A percentile compares a stretch with the other conserved stretches of the same genome.
Conservation (phyloP, 2,797 vertebrate genomes). For the Sebastes paucispinis region DNA sequence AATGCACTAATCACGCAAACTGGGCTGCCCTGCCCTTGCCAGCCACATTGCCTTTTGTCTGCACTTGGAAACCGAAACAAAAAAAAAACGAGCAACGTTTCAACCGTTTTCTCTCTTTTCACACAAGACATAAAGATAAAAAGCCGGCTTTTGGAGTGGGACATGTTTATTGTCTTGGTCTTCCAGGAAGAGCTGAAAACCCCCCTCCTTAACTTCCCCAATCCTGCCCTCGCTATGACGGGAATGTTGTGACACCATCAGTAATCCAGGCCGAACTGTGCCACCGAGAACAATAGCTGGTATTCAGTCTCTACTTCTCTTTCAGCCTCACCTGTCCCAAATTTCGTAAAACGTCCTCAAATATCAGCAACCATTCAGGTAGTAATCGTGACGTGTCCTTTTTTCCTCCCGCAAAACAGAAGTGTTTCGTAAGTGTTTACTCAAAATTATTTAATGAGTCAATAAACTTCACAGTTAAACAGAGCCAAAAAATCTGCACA, state of each 20-base stretch:
- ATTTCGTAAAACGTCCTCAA: not conserved
- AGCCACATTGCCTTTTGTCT: slow-evolving; percentile 57
- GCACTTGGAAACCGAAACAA: slow-evolving; percentile 33
- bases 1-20: slow-evolving; percentile 74
- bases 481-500: slow-evolving; percentile 29
- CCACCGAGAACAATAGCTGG: slow-evolving; percentile 42
- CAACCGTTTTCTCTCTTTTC: not conserved
- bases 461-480: slow-evolving; percentile 26
- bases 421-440: slow-evolving; percentile 8
- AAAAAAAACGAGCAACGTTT: not conserved
- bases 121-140: not conserved
- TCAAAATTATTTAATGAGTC: slow-evolving; percentile 27
- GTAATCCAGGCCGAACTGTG: slow-evolving; percentile 26
- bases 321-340: slow-evolving; percentile 12
- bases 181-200: slow-evolving; percentile 24
- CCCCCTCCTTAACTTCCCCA: not conserved
- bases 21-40: slow-evolving; percentile 44
- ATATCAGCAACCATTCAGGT: not conserved
- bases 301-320: slow-evolving; percentile 32
- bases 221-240: slow-evolving; percentile 26
- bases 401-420: not conserved
- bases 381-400: not conserved
- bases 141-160: not conserved
- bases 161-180: not conserved
- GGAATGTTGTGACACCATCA: slow-evolving; percentile 52